These are phyloP conservation scores for Chamaetylas fuelleborni DNA, from an alignment of 2,113 vertebrate species.

Conservation along the genomic window DNA sequence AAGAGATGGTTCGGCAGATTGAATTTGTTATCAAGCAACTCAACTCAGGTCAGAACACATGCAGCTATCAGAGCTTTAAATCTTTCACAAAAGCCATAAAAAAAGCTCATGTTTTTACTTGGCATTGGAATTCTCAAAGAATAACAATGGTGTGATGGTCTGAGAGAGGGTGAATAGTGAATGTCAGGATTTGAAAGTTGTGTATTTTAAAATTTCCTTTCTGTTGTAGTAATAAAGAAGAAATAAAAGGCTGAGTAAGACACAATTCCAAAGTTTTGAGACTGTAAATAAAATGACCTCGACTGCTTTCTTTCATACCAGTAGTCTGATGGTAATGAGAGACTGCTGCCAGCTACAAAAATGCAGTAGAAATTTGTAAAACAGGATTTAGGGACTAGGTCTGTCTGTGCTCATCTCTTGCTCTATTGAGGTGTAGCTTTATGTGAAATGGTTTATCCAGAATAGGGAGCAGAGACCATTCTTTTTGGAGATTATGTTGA, in stretches of 20 bases:
- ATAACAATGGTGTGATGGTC: neutral
- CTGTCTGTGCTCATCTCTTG: neutral
- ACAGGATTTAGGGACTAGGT: neutral
- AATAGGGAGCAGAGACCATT: neutral
- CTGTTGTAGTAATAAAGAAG: neutral
- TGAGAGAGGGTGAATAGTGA: neutral
- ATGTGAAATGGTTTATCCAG: neutral
- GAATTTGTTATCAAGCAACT: constrained; percentile 93
- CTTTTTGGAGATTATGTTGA: neutral
- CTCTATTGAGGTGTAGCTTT: neutral
- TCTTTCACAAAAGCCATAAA: neutral
- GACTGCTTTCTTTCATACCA: neutral
- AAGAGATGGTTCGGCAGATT: constrained; percentile 89
- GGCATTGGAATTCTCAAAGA: neutral
- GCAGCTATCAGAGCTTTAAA: neutral
- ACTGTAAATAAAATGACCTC: neutral
- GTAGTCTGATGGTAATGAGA: neutral
- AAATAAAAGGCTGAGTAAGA: neutral
- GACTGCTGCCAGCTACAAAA: neutral
- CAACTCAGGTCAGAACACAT: constrained; percentile 82
- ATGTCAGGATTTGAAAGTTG: neutral
- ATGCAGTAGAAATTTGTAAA: neutral
- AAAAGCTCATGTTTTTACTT: neutral
- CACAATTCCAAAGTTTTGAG: neutral
- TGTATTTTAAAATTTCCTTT: neutral